Evolutionary conservation across 2,113 vertebrate genomes (phyloP), one percentile per base, ranked within the genome.

Genomic region (Salvelinus namaycush): DNA sequence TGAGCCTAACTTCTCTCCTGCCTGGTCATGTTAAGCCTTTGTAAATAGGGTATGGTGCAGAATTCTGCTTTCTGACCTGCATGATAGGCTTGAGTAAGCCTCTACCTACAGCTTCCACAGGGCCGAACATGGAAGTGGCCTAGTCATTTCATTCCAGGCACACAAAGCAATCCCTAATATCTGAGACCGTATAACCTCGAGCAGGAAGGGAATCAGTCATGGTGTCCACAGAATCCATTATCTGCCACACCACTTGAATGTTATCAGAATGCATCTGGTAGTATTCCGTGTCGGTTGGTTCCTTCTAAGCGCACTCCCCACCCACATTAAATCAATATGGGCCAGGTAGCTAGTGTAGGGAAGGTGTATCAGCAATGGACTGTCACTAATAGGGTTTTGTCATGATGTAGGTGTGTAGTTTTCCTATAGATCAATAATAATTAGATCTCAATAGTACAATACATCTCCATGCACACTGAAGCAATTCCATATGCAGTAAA

Each of bases 161-260:
- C 59, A 62, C 59, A 62, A 22, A 62, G n/a, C 59, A 62, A 62
- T 22, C 59, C 59, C 8, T 62, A 62, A 62, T 62, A 24, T 14
- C 20, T 20, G 54, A 18, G 14, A 57, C 54, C 20, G 54, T 20
- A 20, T 62, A 62, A 62, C 59, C 59, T 22, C 7, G n/a, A 22
- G 59, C 59, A 62, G 59, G n/a, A 62, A 62, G n/a, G 16, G 59
- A 62, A 62, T 62, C 59, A 62, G 59, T 62, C 59, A 24, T 62
- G 59, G 20, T 22, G 59, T n/a, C 59, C 59, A 62, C 59, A 62
- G n/a, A 62, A 62, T 62, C n/a, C 7, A 16, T n/a, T n/a, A 62
- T 9, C 59, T 16, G n/a, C n/a, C 59, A 62, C n/a, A 62, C 9
- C 7, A 22, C 59, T 62, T 22, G 20, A 62, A 22, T 62, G 20